Conservation (phyloP, 2,113 vertebrate species). For the Tachycineta bicolor region DNA sequence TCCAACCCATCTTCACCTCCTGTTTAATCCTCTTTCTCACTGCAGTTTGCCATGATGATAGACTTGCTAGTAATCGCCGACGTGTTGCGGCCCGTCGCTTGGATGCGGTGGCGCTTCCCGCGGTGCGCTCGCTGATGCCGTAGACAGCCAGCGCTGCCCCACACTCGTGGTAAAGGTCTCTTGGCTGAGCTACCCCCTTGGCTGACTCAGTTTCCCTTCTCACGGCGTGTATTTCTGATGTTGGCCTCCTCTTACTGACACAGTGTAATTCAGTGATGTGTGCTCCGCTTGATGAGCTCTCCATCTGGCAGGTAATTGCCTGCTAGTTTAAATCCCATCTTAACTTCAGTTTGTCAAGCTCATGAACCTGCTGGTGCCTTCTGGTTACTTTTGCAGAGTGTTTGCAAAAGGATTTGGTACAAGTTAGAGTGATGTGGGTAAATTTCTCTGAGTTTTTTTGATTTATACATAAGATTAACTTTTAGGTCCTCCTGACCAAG, state of each 20-base stretch:
- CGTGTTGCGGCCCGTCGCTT: not conserved
- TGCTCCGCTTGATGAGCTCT: not conserved
- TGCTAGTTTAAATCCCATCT: constrained; percentile 32
- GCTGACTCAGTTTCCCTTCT: constrained; percentile 27
- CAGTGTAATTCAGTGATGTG: not conserved
- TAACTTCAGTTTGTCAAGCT: constrained; percentile 1
- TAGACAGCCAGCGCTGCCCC: not conserved
- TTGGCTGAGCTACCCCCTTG: not conserved
- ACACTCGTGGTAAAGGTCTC: not conserved
- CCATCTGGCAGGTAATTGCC: constrained; percentile 45
- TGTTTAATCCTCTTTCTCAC: constrained; percentile 31
- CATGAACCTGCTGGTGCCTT: not conserved
- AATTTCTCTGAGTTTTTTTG: not conserved
- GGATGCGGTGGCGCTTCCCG: not conserved
- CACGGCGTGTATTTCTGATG: not conserved
- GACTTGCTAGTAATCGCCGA: not conserved
- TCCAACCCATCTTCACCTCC: not conserved
- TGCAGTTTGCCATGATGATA: constrained; percentile 13
- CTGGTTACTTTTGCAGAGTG: not conserved
- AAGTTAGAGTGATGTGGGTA: not conserved
- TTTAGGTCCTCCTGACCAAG: not conserved
- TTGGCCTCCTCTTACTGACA: not conserved
- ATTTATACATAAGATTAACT: not conserved
- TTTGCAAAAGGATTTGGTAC: not conserved
- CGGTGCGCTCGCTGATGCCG: not conserved